Evolutionary conservation across 1,140 invertebrate species (phyloP).

Genomic region (Berghia stephanieae): DNA sequence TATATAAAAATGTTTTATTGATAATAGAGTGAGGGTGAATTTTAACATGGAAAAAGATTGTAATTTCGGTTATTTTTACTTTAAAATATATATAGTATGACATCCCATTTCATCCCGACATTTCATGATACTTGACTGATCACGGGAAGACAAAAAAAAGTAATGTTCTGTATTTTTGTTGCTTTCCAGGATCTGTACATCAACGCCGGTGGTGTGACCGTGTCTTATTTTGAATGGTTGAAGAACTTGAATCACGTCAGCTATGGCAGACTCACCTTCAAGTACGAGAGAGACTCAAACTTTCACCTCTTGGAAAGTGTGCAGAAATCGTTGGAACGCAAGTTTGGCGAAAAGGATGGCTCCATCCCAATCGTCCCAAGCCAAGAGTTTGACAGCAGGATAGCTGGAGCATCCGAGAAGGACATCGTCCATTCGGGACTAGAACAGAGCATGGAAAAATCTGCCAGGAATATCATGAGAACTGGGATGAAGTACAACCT

Average conservation of each 20-base stretch:
- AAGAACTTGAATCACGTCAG: constrained; percentile 99
- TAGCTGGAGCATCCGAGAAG: constrained; percentile 97
- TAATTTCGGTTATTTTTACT: too few relatives aligned
- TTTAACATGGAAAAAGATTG: too few relatives aligned
- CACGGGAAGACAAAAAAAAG: not conserved
- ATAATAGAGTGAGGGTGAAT: too few relatives aligned
- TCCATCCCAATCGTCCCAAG: constrained; percentile 93
- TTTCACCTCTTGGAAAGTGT: constrained; percentile 96
- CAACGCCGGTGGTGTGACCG: constrained; percentile 99
- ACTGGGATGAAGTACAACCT: constrained; percentile 96
- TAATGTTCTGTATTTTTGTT: constrained; percentile 13
- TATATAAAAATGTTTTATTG: too few relatives aligned
- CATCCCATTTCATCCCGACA: too few relatives aligned
- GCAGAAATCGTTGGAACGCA: constrained; percentile 94
- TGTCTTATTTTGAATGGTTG: constrained; percentile 99
- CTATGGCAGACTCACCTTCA: constrained; percentile 97
- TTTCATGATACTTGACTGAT: too few relatives aligned
- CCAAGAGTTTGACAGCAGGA: constrained; percentile 93
- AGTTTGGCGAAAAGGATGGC: constrained; percentile 91
- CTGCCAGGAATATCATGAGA: constrained; percentile 89
- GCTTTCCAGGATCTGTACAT: constrained; percentile 71
- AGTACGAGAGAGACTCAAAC: constrained; percentile 98
- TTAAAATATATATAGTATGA: too few relatives aligned
- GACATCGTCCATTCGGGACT: constrained; percentile 99
- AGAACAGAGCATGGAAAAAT: constrained; percentile 98